Percentiles rank a stretch among this genome's conserved stretches.
phyloP scores from a whole-genome alignment of 2,797 vertebrate genomes.

The Petrocephalus sullivani region DNA sequence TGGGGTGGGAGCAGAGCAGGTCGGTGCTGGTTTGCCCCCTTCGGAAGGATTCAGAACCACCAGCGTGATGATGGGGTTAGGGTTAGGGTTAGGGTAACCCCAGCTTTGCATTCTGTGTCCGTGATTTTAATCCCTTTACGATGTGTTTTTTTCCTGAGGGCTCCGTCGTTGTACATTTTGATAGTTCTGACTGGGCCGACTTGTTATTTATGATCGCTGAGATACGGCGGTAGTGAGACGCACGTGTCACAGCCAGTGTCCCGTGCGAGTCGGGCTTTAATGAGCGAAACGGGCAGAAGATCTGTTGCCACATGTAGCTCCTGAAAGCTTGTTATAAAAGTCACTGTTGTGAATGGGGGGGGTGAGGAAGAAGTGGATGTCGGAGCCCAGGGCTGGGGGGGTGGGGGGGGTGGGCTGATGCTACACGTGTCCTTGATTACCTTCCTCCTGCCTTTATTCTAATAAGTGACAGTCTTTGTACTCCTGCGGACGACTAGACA shows the following conservation, averaged over 20 bases:
- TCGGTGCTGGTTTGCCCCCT: neutral
- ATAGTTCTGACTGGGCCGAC: slow-evolving; percentile 52
- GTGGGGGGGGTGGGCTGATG: slow-evolving; percentile 75
- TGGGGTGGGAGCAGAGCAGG: neutral
- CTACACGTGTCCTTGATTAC: slow-evolving; percentile 99
- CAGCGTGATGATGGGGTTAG: too few species aligned
- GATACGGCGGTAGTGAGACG: slow-evolving; percentile 75
- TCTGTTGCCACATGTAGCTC: slow-evolving; percentile 81
- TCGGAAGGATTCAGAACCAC: neutral
- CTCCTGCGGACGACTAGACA: slow-evolving; percentile 97
- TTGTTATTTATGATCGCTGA: slow-evolving; percentile 71
- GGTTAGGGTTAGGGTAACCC: too few species aligned
- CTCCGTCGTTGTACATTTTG: slow-evolving; percentile 56
- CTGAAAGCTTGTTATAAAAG: slow-evolving; percentile 92
- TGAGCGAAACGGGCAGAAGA: slow-evolving; percentile 98
- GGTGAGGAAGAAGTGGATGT: slow-evolving; percentile 65
- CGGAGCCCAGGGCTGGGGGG: slow-evolving; percentile 50
- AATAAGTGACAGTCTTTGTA: slow-evolving; percentile 99
- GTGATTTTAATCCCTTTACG: slow-evolving; percentile 22
- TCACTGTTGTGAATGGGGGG: slow-evolving; percentile 82
- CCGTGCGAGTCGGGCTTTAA: slow-evolving; percentile 67
- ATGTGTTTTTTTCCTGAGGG: slow-evolving; percentile 1
- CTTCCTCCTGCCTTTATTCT: slow-evolving; percentile 99
- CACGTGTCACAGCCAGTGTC: slow-evolving; percentile 77
- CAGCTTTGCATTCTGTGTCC: slow-evolving; percentile 31